A percentile compares a stretch with the other conserved stretches of the same genome.
These are phyloP conservation scores for Papio anubis DNA, from an alignment of 2,113 vertebrate species.

Conservation along the genomic window DNA sequence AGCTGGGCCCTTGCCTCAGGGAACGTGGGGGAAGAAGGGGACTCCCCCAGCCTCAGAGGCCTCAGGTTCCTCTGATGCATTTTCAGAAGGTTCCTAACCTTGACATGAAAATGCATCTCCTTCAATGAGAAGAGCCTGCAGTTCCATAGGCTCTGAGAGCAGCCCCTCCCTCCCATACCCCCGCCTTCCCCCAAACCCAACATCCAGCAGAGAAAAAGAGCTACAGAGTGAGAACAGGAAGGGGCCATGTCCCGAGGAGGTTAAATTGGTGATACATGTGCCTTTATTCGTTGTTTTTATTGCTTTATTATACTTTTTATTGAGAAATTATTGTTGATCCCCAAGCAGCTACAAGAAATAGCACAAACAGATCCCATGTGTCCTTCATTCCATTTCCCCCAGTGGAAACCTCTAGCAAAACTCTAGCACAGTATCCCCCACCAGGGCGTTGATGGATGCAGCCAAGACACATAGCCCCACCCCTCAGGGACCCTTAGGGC, in stretches of 20 bases:
- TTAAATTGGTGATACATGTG: accelerated
- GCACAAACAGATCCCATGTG: accelerated
- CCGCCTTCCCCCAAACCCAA: neutral
- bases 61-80: accelerated
- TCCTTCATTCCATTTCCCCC: neutral
- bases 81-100: neutral
- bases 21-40: too few relatives aligned
- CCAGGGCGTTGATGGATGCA: too few relatives aligned
- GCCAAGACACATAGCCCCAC: accelerated
- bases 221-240: neutral
- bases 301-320: neutral
- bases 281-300: accelerated
- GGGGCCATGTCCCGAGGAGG: accelerated
- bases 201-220: neutral
- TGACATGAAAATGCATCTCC: accelerated
- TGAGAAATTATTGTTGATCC: neutral
- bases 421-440: too few relatives aligned
- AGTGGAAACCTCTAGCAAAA: accelerated
- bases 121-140: neutral
- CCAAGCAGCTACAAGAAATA: neutral
- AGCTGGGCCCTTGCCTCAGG: neutral
- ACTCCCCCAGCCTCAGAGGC: accelerated
- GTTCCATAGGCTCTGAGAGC: neutral
- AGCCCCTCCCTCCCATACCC: neutral
- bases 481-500: accelerated